Evolutionary conservation across 2,113 vertebrate species (phyloP).

Genomic region (Malurus cyaneus): DNA sequence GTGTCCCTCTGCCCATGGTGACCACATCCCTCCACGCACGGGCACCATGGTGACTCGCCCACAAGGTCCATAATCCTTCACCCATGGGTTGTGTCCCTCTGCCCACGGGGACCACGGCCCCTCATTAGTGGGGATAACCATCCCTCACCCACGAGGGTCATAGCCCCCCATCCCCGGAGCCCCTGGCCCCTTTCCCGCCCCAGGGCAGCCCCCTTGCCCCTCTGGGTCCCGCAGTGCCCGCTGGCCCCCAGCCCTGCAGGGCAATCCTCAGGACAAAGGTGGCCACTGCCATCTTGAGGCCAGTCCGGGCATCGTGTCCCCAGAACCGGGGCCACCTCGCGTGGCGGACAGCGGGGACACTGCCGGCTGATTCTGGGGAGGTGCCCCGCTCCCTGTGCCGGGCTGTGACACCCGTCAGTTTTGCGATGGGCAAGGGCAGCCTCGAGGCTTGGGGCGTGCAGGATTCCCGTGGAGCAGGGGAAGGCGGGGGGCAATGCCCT

Average conservation of each 20-base stretch:
- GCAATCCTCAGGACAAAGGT: neutral
- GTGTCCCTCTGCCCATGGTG: rapidly evolving
- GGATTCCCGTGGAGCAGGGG: rapidly evolving
- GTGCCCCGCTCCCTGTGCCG: neutral
- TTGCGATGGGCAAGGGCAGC: neutral
- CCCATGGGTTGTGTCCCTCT: rapidly evolving
- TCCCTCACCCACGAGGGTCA: rapidly evolving
- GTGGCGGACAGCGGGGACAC: neutral
- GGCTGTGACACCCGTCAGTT: neutral
- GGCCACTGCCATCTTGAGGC: slow-evolving; percentile 60
- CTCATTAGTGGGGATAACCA: rapidly evolving
- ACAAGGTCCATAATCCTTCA: neutral
- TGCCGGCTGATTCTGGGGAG: rapidly evolving
- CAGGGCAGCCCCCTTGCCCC: neutral
- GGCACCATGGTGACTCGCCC: neutral
- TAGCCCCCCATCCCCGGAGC: neutral
- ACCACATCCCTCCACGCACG: rapidly evolving
- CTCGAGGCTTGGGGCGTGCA: rapidly evolving
- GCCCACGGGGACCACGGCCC: neutral
- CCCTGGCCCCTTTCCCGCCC: neutral
- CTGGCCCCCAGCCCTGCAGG: neutral
- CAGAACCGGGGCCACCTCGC: neutral
- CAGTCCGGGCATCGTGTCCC: neutral
- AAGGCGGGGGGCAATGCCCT: rapidly evolving
- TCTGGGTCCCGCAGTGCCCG: neutral